Evolutionary conservation across 2,113 vertebrate species (phyloP).

Genomic region (Mus spicilegus): DNA sequence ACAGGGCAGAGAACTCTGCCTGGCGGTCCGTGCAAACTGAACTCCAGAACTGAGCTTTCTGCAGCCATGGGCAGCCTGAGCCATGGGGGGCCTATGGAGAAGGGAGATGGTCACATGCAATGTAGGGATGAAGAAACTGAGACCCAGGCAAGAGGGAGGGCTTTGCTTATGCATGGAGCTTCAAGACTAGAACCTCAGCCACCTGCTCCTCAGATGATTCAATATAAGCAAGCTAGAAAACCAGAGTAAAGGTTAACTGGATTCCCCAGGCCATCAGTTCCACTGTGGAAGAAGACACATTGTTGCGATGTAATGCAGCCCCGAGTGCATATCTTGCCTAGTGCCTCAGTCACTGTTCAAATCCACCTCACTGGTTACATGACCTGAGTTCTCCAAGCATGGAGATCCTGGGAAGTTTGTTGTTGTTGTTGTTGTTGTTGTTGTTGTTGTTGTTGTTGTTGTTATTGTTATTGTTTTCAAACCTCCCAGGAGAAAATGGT

Average conservation of each 20-base stretch:
- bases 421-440: background rate
- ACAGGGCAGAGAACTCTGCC: conserved; percentile 11
- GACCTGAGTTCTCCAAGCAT: background rate
- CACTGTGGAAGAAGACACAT: background rate
- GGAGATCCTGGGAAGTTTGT: background rate
- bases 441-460: too few relatives aligned
- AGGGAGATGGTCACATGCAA: background rate
- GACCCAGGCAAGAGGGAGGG: background rate
- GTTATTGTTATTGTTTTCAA: background rate
- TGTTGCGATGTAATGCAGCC: accelerated
- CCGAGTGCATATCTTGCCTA: background rate
- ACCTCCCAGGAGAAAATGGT: background rate
- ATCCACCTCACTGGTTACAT: background rate
- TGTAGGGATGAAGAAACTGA: background rate
- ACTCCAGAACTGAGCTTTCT: background rate
- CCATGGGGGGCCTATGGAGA: background rate
- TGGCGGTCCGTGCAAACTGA: background rate
- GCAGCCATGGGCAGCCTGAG: background rate
- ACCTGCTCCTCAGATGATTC: background rate
- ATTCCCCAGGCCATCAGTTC: background rate
- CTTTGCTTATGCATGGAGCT: background rate
- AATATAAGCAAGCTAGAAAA: background rate
- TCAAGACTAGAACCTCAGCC: background rate
- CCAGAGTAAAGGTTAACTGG: background rate
- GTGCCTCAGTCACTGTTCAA: background rate